These are phyloP conservation scores for Seira musarum DNA, from an alignment of 2,888 invertebrate species.

Conservation along the genomic window DNA sequence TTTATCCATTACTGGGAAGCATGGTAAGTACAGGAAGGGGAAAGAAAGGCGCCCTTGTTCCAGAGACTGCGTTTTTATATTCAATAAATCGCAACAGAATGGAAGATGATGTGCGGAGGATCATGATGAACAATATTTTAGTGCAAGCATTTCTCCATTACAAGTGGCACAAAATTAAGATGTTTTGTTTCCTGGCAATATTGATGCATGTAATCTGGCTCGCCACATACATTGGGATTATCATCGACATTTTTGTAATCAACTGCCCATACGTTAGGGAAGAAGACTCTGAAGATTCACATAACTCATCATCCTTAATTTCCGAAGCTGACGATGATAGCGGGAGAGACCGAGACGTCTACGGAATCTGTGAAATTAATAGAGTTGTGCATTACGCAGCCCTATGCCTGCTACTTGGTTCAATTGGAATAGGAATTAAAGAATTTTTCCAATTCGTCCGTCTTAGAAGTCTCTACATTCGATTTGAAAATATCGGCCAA, in stretches of 20 bases:
- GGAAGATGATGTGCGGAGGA: slow-evolving; percentile 48
- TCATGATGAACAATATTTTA: slow-evolving; percentile 61
- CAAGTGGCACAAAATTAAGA: slow-evolving; percentile 63
- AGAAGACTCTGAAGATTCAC: not conserved
- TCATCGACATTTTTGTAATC: slow-evolving; percentile 60
- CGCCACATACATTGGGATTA: slow-evolving; percentile 59
- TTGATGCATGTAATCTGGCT: slow-evolving; percentile 59
- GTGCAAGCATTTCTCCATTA: slow-evolving; percentile 64
- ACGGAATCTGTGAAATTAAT: not conserved
- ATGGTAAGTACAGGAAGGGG: slow-evolving; percentile 27
- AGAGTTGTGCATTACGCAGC: slow-evolving; percentile 1
- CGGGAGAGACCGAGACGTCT: not conserved
- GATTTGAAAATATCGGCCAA: slow-evolving; percentile 61
- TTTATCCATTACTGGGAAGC: slow-evolving; percentile 61
- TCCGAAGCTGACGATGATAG: not conserved
- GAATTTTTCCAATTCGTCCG: slow-evolving; percentile 58
- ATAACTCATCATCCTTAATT: not conserved
- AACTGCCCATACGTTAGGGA: slow-evolving; percentile 46
- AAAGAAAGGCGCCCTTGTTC: slow-evolving; percentile 25
- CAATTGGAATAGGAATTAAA: slow-evolving; percentile 43
- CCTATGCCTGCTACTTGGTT: slow-evolving; percentile 38
- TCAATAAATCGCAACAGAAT: slow-evolving; percentile 59
- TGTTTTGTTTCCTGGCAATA: slow-evolving; percentile 62
- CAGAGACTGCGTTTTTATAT: slow-evolving; percentile 61
- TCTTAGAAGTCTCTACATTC: slow-evolving; percentile 48